phyloP scores from a whole-genome alignment of 2,888 invertebrate species.

The Stenotaenia linearis region DNA sequence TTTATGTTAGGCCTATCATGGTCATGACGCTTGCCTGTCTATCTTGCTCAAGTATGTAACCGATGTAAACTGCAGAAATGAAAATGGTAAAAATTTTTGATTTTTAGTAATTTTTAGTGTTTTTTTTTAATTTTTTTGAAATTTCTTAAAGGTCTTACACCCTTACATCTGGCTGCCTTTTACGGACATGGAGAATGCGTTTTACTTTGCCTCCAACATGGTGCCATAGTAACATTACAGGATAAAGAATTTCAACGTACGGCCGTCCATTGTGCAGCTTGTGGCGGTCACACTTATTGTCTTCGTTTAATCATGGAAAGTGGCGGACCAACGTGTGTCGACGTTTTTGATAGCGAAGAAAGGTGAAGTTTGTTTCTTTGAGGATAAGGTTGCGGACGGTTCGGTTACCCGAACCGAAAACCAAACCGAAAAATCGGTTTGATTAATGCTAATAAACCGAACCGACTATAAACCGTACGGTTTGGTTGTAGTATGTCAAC shows the following conservation, averaged over 20 bases:
- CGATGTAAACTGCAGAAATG: constrained; percentile 55
- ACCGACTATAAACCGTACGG: too few species aligned
- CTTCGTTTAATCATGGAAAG: constrained; percentile 52
- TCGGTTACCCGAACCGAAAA: too few species aligned
- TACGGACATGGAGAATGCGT: constrained; percentile 56
- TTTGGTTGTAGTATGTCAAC: too few species aligned
- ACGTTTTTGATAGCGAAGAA: constrained; percentile 46
- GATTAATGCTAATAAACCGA: too few species aligned
- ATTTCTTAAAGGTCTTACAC: too few species aligned
- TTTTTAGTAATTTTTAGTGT: too few species aligned
- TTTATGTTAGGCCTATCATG: constrained; percentile 51
- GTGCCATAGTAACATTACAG: constrained; percentile 54
- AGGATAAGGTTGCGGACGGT: too few species aligned
- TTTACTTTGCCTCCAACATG: constrained; percentile 54
- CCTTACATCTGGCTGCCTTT: constrained; percentile 57
- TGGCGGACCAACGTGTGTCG: constrained; percentile 40
- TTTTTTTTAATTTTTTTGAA: too few species aligned
- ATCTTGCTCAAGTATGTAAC: constrained; percentile 54
- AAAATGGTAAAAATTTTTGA: constrained; percentile 54
- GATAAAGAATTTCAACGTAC: constrained; percentile 52
- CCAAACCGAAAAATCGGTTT: too few species aligned
- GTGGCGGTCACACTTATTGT: constrained; percentile 56
- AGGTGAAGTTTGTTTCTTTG: too few species aligned
- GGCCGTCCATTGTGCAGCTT: constrained; percentile 56
- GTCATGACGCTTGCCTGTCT: constrained; percentile 55